Percentiles rank a stretch among this genome's conserved stretches.
These are phyloP conservation scores for Triplophysa dalaica DNA, from an alignment of 2,113 vertebrate genomes.

Conservation along the genomic window DNA sequence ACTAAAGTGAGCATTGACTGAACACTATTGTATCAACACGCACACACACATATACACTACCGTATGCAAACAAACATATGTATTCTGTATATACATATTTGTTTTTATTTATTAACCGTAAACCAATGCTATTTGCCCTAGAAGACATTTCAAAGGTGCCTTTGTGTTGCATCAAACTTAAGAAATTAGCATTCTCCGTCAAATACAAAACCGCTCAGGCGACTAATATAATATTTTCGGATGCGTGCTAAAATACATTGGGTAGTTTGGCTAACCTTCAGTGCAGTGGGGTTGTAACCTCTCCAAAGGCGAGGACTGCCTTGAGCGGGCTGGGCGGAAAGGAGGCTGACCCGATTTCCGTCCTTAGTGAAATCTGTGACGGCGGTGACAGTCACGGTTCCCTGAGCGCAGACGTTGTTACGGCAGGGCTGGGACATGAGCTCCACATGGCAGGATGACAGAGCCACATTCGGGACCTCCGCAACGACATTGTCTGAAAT, in stretches of 20 bases:
- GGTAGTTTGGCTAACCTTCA: slow-evolving; percentile 65
- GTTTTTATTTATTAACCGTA: too few species aligned
- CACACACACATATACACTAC: too few species aligned
- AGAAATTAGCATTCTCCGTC: neutral
- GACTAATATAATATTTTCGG: neutral
- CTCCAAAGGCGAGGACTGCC: slow-evolving; percentile 70
- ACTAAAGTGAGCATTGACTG: too few species aligned
- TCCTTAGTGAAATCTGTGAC: slow-evolving; percentile 76
- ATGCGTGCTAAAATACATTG: neutral
- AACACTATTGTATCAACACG: too few species aligned
- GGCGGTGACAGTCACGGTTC: slow-evolving; percentile 67
- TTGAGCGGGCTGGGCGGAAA: slow-evolving; percentile 52
- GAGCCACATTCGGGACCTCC: slow-evolving; percentile 65
- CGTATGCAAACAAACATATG: neutral
- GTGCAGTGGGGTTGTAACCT: slow-evolving; percentile 62
- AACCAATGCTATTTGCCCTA: neutral
- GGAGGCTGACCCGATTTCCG: slow-evolving; percentile 63
- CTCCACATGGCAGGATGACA: slow-evolving; percentile 76
- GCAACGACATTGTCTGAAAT: slow-evolving; percentile 64
- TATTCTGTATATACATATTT: too few species aligned
- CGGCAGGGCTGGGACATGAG: slow-evolving; percentile 64
- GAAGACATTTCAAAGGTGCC: neutral
- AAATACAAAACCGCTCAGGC: slow-evolving; percentile 15
- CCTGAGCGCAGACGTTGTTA: slow-evolving; percentile 65
- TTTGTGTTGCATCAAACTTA: neutral